Base-by-base conservation (phyloP, 2,797 vertebrate species). In the Eleutherodactylus coqui region DNA sequence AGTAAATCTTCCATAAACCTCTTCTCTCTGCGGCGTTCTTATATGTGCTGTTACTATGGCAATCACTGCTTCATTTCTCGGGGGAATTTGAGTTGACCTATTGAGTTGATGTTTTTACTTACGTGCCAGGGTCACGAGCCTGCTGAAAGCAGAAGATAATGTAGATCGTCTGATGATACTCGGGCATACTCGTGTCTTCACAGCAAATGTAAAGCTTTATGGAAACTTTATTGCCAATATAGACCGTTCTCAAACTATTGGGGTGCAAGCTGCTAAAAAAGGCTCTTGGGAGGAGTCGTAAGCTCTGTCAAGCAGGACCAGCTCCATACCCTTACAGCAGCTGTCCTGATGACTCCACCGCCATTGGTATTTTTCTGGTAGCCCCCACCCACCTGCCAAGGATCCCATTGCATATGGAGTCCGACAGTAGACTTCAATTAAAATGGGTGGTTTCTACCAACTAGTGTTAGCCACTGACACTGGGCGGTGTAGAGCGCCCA, bases 11-110 rank as follows among this genome's bases (percentile, higher is more conserved):
- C 41, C 36, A 49, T 79, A 60, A 60, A 43, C 67, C 21, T 6
- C 34, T 24, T 41, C n/a, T 41, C 60, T 43, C 67, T 11, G 36
- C 67, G 24, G 21, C 36, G 1, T 24, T 24, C 36, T 72, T 43
- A n/a, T 72, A 72, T 78, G 32, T 58, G 75, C 34, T 19, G 77
- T 79, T 79, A 60, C 77, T 79, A 79, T 79, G 77, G 77, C 36
- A 79, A 79, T 62, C 77, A 19, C 24, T 7, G 34, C 16, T 64
- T 47, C 36, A 47, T 34, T 80, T 80, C 29, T 80, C 41, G 49
- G 10, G 13, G 5, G 27, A 69, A 80, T 80, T 8, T 49, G 5
- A 64, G 49, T 67, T 49, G n/a, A 49, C 11, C 27, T n/a, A n/a
- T n/a, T n/a, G n/a, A n/a, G n/a, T n/a, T n/a, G n/a, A n/a, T n/a